A percentile compares a stretch with the other conserved stretches of the same genome.
Evolutionary conservation across 2,797 vertebrate genomes (phyloP).

Genomic region (Hybognathus amarus): DNA sequence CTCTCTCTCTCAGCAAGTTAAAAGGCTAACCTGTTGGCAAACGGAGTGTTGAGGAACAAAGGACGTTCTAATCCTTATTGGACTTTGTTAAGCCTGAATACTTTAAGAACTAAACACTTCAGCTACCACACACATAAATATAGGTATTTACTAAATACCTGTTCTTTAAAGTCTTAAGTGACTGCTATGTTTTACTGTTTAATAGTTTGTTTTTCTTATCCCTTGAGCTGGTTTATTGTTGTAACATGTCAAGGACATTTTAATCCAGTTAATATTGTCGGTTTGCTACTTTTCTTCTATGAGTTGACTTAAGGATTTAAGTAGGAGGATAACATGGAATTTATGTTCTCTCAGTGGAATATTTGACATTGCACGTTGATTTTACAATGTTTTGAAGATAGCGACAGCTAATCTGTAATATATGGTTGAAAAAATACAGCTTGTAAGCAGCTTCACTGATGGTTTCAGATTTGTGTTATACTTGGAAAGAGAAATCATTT

Average conservation of each 20-base stretch:
- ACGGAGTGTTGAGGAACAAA: slow-evolving; percentile 83
- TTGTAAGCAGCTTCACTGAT: background rate
- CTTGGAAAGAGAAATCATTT: slow-evolving; percentile 64
- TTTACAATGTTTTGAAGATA: slow-evolving; percentile 19
- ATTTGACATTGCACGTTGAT: background rate
- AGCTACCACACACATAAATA: background rate
- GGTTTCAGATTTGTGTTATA: background rate
- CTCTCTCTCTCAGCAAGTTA: slow-evolving; percentile 77
- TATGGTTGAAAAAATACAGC: background rate
- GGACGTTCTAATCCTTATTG: slow-evolving; percentile 97
- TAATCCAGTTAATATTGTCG: slow-evolving; percentile 56
- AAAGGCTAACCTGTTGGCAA: slow-evolving; percentile 99
- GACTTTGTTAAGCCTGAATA: slow-evolving; percentile 68
- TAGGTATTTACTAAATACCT: slow-evolving; percentile 56
- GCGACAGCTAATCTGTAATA: background rate
- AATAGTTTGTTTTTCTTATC: slow-evolving; percentile 73
- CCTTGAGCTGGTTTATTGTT: slow-evolving; percentile 65
- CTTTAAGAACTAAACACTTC: slow-evolving; percentile 4
- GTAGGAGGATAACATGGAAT: background rate
- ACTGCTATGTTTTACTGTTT: slow-evolving; percentile 68
- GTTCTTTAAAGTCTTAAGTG: slow-evolving; percentile 68
- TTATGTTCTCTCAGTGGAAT: background rate
- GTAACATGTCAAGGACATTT: slow-evolving; percentile 67
- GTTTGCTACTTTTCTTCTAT: background rate
- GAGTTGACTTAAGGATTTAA: background rate